Base-by-base conservation (phyloP, 2,888 invertebrate genomes). In the Sinopyrophorus schimmeli region DNA sequence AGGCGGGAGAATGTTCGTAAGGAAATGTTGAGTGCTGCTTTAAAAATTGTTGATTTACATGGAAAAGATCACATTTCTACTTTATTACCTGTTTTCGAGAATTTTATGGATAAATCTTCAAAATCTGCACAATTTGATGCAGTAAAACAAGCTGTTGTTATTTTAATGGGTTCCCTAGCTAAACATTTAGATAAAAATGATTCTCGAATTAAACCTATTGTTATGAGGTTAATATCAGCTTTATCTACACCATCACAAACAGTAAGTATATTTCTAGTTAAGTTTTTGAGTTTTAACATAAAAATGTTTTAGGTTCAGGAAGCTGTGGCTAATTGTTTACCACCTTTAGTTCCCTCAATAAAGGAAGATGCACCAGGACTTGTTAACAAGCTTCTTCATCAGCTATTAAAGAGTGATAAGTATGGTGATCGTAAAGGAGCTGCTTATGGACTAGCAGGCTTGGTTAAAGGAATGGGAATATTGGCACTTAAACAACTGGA, bases 91-190 rank as follows among this genome's bases (percentile, higher is more conserved):
- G 88, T 95, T 12, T 95, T 97, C 74, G 95, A 97, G 73, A 83
- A 89, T 54, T 95, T 95, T 72, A 81, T 98, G 73, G 91, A 92
- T 70, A 89, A 87, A 67, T 93, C 96, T 1, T 95, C 96, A 0
- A 91, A 92, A 69, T 89, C 89, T 0, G 88, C 91, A 20, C 84
- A 84, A 49, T 92, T 84, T 70, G 99, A 99, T 75, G 87, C 91
- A 7, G 92, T 96, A 39, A 84, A 98, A 11, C 96, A 98, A 73
- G 90, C 94, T 53, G 94, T 99, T 41, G 94, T 99, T 41, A 90
- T 99, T 68, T 78, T 99, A 42, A 94, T 99, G 89, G 99, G 99
- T 3, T 93, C 92, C 0, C 77, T 99, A 60, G 98, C 98, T n/a
- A 83, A 92, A 27, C 96, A 98, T 80, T 81, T 98, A 64, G 92